Percentiles rank a stretch among this genome's conserved stretches.
phyloP scores from a whole-genome alignment of 1,140 invertebrate genomes.

The Phenacoccus solenopsis region DNA sequence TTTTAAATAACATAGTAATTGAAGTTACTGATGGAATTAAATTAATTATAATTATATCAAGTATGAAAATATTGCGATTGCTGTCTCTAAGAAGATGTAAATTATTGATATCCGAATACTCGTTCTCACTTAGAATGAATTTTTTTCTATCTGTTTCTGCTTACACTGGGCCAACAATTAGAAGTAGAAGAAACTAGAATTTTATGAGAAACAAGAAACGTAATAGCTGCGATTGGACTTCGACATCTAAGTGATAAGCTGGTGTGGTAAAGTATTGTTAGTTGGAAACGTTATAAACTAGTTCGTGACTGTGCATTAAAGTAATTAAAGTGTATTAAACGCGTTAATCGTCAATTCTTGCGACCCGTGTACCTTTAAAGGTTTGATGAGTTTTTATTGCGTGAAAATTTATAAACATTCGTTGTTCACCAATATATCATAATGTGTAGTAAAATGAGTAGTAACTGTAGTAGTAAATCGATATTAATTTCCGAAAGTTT shows the following conservation, averaged over 20 bases:
- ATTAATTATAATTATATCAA: too few species aligned
- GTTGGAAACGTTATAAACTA: neutral
- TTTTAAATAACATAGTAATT: too few species aligned
- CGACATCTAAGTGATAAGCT: neutral
- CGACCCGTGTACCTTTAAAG: neutral
- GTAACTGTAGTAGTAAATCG: neutral
- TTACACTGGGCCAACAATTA: neutral
- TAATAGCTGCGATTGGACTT: neutral
- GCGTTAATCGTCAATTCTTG: neutral
- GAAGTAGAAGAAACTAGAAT: neutral
- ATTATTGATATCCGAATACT: too few species aligned
- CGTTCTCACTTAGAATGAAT: too few species aligned
- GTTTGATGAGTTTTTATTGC: conserved; percentile 15
- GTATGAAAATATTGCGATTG: too few species aligned
- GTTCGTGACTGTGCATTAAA: neutral
- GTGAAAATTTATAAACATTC: conserved; percentile 15
- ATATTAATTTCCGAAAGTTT: conserved; percentile 14
- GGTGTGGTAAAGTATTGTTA: neutral
- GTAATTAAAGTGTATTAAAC: neutral
- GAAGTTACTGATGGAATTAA: too few species aligned
- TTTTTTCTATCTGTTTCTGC: neutral
- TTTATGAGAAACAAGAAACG: neutral
- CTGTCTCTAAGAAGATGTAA: too few species aligned
- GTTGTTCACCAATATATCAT: conserved; percentile 5
- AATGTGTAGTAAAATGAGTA: conserved; percentile 10